Percentiles rank a stretch among this genome's conserved stretches.
phyloP scores from a whole-genome alignment of 2,888 invertebrate genomes.

The Dolomedes plantarius region DNA sequence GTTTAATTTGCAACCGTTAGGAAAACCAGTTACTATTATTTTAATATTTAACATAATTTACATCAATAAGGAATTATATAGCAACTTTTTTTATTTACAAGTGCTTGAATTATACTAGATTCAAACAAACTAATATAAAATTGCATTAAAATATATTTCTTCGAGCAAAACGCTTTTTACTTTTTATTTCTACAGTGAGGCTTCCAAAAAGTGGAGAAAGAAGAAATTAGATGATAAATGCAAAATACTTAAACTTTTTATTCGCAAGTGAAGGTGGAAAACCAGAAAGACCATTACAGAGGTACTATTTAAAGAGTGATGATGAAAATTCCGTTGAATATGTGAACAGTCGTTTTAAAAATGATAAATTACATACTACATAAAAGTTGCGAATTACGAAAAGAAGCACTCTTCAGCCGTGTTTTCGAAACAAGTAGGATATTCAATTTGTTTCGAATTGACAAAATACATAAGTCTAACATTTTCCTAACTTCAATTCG shows the following conservation, averaged over 20 bases:
- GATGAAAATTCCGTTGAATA: constrained; percentile 48
- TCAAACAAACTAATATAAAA: no score
- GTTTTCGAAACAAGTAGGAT: constrained; percentile 35
- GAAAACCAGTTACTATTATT: no score
- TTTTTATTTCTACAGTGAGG: constrained; percentile 19
- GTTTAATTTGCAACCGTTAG: no score
- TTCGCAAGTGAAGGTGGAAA: constrained; percentile 28
- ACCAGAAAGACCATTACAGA: constrained; percentile 41
- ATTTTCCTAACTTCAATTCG: no score
- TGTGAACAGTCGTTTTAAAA: constrained; percentile 27
- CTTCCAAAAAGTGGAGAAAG: constrained; percentile 21
- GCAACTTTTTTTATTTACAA: no score
- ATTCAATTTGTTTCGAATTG: constrained; percentile 39
- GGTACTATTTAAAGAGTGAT: constrained; percentile 60
- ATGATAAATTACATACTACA: constrained; percentile 43
- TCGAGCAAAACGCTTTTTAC: constrained; percentile 11
- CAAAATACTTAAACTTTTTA: constrained; percentile 49
- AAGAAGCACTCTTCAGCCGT: constrained; percentile 23
- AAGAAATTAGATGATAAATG: constrained; percentile 3
- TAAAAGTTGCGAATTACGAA: constrained; percentile 15
- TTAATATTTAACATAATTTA: no score
- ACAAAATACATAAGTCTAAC: no score
- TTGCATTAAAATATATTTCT: no score
- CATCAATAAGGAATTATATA: no score
- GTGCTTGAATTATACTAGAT: no score